These are phyloP conservation scores for Betta splendens DNA, from an alignment of 2,797 vertebrate genomes.

Conservation along the genomic window DNA sequence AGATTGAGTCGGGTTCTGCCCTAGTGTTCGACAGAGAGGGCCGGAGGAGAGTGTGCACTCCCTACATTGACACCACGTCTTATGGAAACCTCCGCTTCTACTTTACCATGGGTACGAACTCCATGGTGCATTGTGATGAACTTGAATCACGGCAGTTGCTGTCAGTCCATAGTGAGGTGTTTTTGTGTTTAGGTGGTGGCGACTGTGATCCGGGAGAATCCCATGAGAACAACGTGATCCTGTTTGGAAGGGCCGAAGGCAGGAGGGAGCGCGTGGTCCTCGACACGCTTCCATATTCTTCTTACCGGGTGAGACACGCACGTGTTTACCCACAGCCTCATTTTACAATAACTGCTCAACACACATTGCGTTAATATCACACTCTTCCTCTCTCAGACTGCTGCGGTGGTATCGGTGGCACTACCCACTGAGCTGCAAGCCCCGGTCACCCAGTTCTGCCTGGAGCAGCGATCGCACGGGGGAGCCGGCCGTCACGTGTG, in stretches of 20 bases:
- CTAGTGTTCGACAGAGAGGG: conserved; percentile 91
- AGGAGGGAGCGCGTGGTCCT: conserved; percentile 86
- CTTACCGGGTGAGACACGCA: conserved; percentile 87
- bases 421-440: conserved; percentile 92
- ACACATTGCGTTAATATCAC: too few relatives aligned
- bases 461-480: conserved; percentile 91
- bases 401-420: conserved; percentile 90
- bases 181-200: conserved; percentile 83
- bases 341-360: too few relatives aligned
- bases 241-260: conserved; percentile 90
- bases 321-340: too few relatives aligned
- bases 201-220: conserved; percentile 92
- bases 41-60: conserved; percentile 92
- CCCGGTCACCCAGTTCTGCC: conserved; percentile 91
- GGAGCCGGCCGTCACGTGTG: conserved; percentile 89
- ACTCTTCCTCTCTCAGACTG: conserved; percentile 72
- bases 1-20: conserved; percentile 90
- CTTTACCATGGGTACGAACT: conserved; percentile 87
- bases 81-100: conserved; percentile 96
- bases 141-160: too few relatives aligned
- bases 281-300: conserved; percentile 90
- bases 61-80: conserved; percentile 91
- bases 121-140: not conserved
- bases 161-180: not conserved
- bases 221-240: conserved; percentile 88